phyloP scores from a whole-genome alignment of 2,888 invertebrate genomes.

The Alviniconcha strummeri region DNA sequence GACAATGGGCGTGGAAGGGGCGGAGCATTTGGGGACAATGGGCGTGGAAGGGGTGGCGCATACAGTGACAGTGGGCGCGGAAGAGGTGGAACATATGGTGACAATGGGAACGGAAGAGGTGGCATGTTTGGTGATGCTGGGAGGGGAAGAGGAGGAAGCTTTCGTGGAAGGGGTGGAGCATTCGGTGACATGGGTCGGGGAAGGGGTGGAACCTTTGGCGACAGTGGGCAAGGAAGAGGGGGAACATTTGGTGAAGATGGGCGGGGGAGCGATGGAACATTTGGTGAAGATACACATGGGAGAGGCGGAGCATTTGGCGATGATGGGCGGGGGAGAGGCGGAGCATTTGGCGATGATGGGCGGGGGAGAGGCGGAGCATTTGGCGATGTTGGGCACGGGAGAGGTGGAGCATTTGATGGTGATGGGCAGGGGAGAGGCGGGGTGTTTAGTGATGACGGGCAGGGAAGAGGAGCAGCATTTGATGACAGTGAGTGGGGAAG shows the following conservation, averaged over 20 bases:
- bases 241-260: neutral
- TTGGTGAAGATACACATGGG: neutral
- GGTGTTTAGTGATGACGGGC: neutral
- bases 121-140: neutral
- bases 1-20: slow-evolving; percentile 29
- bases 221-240: slow-evolving; percentile 14
- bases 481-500: neutral
- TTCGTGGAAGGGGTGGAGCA: slow-evolving; percentile 1
- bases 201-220: neutral
- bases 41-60: slow-evolving; percentile 26
- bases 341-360: neutral
- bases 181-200: slow-evolving; percentile 3
- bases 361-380: neutral
- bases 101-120: slow-evolving; percentile 13
- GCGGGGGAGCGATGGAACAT: neutral
- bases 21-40: slow-evolving; percentile 25
- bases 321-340: slow-evolving; percentile 12
- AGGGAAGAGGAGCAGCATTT: neutral
- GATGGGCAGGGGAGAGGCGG: neutral
- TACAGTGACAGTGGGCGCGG: slow-evolving; percentile 19
- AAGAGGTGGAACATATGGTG: slow-evolving; percentile 20
- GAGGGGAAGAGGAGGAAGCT: slow-evolving; percentile 16
- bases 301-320: neutral
- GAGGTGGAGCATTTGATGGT: neutral
- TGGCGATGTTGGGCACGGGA: neutral